Conservation (phyloP, 2,797 vertebrate species). For the Cossypha dichroa region DNA sequence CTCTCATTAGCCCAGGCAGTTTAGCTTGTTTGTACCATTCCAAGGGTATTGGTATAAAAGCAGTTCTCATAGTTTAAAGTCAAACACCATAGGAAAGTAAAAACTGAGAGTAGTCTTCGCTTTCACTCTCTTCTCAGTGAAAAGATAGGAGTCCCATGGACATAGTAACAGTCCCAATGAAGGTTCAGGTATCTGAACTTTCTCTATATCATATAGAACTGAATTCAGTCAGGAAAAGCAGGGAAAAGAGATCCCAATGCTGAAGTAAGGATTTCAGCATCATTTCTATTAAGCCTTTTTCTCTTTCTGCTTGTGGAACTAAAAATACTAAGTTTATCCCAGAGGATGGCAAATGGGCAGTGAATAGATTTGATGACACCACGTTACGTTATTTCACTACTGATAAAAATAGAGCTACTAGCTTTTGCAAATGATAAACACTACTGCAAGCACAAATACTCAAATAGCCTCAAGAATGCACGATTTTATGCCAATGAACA, state of each 20-base stretch:
- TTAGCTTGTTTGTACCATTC: not conserved
- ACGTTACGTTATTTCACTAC: not conserved
- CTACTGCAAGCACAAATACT: not conserved
- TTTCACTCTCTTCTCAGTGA: not conserved
- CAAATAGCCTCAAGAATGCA: not conserved
- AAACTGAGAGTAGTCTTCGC: fast-evolving
- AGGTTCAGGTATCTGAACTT: not conserved
- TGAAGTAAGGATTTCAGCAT: not conserved
- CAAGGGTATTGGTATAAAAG: not conserved
- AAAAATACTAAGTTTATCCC: not conserved
- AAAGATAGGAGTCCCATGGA: not conserved
- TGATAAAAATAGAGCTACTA: not conserved
- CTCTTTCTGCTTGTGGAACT: not conserved
- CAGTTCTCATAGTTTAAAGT: not conserved
- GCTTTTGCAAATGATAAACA: not conserved
- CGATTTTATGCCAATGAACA: not conserved
- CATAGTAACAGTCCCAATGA: not conserved
- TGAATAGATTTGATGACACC: not conserved
- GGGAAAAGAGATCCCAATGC: not conserved
- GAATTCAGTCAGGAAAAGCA: not conserved
- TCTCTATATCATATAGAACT: not conserved
- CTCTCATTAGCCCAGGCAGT: not conserved
- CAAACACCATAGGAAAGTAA: not conserved
- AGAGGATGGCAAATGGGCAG: not conserved
- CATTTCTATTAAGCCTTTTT: not conserved